A percentile compares a stretch with the other conserved stretches of the same genome.
phyloP scores from a whole-genome alignment of 2,113 vertebrate species.

The Rhegmatorhina hoffmannsi region DNA sequence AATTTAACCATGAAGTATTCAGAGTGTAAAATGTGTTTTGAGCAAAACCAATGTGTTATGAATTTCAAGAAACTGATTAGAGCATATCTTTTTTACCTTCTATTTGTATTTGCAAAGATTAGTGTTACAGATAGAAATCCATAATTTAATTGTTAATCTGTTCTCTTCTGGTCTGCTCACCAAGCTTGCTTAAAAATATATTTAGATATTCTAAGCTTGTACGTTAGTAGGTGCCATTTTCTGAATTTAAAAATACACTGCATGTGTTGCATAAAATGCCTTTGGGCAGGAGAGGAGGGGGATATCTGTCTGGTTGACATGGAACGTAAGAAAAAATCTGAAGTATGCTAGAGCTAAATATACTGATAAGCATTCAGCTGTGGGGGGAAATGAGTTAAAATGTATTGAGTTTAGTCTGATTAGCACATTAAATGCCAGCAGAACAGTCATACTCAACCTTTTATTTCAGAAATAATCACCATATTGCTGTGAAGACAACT shows the following conservation, averaged over 20 bases:
- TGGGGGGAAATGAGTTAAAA: constrained; percentile 17
- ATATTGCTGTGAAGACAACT: neutral
- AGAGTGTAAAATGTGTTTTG: constrained; percentile 23
- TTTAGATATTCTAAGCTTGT: constrained; percentile 56
- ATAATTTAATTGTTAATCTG: constrained; percentile 58
- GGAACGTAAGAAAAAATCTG: constrained; percentile 47
- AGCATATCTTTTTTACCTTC: neutral
- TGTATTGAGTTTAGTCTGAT: constrained; percentile 42
- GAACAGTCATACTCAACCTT: constrained; percentile 14
- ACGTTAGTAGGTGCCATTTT: constrained; percentile 50
- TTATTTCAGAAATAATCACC: constrained; percentile 33
- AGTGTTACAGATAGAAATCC: constrained; percentile 54
- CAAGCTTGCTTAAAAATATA: constrained; percentile 43
- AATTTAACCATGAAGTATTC: neutral
- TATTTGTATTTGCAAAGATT: constrained; percentile 15
- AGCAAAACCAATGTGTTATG: constrained; percentile 40
- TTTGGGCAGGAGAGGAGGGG: constrained; percentile 49
- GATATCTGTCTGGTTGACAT: constrained; percentile 46
- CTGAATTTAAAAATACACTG: constrained; percentile 61
- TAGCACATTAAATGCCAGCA: constrained; percentile 49
- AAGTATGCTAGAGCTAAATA: constrained; percentile 57
- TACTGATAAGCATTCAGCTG: constrained; percentile 37
- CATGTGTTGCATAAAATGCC: constrained; percentile 58
- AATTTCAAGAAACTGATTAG: constrained; percentile 68
- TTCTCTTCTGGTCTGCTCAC: constrained; percentile 27